Conservation (phyloP, 2,113 vertebrate species). For the Charadrius vociferus region DNA sequence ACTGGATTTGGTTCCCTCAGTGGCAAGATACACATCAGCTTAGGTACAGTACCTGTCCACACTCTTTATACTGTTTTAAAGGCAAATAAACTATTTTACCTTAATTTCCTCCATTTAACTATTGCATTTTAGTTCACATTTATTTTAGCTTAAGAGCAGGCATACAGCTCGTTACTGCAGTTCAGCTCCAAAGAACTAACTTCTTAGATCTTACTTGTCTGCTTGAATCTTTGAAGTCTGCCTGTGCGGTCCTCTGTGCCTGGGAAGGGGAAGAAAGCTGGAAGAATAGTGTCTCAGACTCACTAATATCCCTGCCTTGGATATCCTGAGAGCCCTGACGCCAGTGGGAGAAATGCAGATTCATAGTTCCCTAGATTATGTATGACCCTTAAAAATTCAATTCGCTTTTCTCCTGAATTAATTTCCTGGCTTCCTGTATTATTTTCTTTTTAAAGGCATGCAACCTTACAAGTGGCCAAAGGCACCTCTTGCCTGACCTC, state of each 20-base stretch:
- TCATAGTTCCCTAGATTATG: not conserved
- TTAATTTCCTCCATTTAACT: not conserved
- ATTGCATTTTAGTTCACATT: not conserved
- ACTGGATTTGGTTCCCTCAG: not conserved
- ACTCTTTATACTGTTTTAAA: not conserved
- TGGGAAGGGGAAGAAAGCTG: not conserved
- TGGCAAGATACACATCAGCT: accelerated
- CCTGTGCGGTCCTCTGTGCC: not conserved
- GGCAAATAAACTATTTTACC: not conserved
- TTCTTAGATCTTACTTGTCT: not conserved
- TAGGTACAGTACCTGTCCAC: not conserved
- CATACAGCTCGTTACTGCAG: not conserved
- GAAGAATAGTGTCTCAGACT: not conserved
- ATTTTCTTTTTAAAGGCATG: not conserved
- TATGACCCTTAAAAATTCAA: not conserved
- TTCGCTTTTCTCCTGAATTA: not conserved
- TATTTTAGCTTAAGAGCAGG: not conserved
- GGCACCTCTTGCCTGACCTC: not conserved
- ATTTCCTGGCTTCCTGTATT: not conserved
- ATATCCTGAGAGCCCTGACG: not conserved
- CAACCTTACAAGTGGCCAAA: not conserved
- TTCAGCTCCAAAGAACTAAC: not conserved
- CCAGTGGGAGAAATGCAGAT: not conserved
- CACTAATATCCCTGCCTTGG: not conserved
- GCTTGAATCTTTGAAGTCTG: not conserved